Percentiles rank a stretch among this genome's conserved stretches.
Evolutionary conservation across 2,113 vertebrate species (phyloP).

Genomic region (Anthoscopus minutus): DNA sequence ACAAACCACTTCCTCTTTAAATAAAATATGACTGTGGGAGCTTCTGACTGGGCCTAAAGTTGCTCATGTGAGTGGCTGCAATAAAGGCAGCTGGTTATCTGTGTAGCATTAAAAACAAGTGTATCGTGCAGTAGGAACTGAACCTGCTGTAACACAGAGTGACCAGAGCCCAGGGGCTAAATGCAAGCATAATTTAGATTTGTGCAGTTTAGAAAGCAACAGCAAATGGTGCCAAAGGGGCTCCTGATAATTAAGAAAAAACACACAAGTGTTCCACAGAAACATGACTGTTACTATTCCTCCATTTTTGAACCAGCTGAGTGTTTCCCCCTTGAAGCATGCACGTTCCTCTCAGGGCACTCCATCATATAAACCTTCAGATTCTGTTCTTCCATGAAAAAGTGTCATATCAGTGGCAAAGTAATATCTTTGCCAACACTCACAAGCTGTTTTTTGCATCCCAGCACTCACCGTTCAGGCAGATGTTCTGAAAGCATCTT

Average conservation of each 20-base stretch:
- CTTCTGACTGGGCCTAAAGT: background rate
- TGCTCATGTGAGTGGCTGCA: background rate
- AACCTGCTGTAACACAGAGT: background rate
- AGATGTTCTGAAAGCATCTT: background rate
- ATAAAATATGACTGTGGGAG: background rate
- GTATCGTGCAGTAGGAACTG: background rate
- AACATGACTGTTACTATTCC: background rate
- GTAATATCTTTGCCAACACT: background rate
- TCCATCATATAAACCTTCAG: background rate
- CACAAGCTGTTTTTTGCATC: background rate
- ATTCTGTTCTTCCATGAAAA: background rate
- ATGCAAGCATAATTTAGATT: background rate
- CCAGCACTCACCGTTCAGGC: background rate
- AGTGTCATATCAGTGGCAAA: background rate
- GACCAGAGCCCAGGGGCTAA: background rate
- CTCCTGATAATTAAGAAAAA: background rate
- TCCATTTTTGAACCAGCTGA: background rate
- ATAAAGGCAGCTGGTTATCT: background rate
- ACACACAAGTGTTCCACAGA: background rate
- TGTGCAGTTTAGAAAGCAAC: background rate
- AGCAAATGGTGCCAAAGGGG: fast-evolving
- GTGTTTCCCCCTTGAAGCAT: background rate
- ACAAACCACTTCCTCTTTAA: background rate
- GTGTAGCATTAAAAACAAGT: background rate
- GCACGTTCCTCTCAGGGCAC: background rate